Base-by-base conservation (phyloP, 1,140 invertebrate genomes). In the Bombus breviceps region DNA sequence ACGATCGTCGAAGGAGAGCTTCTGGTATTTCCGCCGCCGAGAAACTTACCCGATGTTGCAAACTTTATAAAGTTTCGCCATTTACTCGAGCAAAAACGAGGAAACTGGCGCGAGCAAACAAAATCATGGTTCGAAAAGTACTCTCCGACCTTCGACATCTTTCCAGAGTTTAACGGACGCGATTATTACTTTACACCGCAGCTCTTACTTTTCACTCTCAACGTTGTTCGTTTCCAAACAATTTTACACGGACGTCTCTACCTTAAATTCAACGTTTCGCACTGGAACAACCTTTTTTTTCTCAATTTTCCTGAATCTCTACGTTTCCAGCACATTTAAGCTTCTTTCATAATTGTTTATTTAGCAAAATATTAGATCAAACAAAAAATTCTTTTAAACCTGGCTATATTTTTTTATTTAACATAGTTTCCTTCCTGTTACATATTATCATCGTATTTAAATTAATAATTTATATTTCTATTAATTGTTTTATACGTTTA, bases 21-120 rank as follows among this genome's bases (percentile, higher is more conserved):
- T 69, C 83, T 62, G 83, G 77, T 80, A 85, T 80, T 85, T 85
- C 83, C 68, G 57, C 12, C 76, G 41, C 22, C 71, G 84, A 77
- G 77, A 81, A 88, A 90, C 86, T 90, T 82, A 78, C 43, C 76
- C 80, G 86, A 53, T 73, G 81, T 53, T 62, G 73, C 87, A 73
- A 91, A 91, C 76, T 90, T 90, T 84, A 80, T 73, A 85, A 91
- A 90, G 86, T 91, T 91, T 88, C 89, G 86, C 87, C 89, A 90
- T 88, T 88, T 90, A 88, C 81, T 68, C 62, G 72, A 53, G 77
- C 78, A 88, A 90, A 90, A 90, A 89, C 81, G 86, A 80, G 83
- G 81, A 85, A 84, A 88, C 86, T 88, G 66, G 76, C 39, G 62
- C 84, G 68, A 78, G 81, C 88, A 90, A 89, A 89, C 89, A 89